phyloP scores from a whole-genome alignment of 2,797 vertebrate genomes.

The Anguilla pacifica region DNA sequence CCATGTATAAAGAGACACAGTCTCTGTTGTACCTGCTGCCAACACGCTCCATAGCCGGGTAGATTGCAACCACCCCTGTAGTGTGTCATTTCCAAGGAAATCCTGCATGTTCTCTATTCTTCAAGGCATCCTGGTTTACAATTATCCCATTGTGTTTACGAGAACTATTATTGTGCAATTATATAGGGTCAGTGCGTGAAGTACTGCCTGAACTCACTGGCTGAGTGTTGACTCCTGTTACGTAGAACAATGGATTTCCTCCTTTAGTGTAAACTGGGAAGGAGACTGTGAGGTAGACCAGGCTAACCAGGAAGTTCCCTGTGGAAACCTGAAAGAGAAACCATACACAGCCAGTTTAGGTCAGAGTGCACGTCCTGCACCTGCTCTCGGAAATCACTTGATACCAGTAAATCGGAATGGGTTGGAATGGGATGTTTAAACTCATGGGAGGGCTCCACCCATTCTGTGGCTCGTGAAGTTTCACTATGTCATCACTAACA shows the following conservation, averaged over 20 bases:
- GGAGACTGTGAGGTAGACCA: conserved; percentile 73
- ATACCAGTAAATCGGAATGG: neutral
- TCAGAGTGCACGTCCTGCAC: too few relatives aligned
- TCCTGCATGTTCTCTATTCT: neutral
- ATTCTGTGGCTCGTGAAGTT: neutral
- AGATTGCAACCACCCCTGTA: neutral
- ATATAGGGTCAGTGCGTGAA: neutral
- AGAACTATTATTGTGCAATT: neutral
- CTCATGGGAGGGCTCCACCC: neutral
- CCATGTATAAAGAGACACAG: neutral
- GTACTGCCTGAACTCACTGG: conserved; percentile 52
- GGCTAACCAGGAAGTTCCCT: conserved; percentile 76
- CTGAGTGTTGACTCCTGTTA: conserved; percentile 72
- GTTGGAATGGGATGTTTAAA: neutral
- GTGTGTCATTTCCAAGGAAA: neutral
- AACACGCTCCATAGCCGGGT: neutral
- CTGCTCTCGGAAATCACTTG: neutral
- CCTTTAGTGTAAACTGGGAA: conserved; percentile 75
- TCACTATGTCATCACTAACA: neutral
- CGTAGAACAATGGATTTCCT: conserved; percentile 81
- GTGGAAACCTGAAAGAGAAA: conserved; percentile 74
- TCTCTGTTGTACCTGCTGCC: neutral
- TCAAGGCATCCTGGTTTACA: neutral
- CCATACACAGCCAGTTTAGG: neutral
- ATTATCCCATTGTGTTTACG: neutral